Percentiles rank a stretch among this genome's conserved stretches.
Evolutionary conservation across 2,797 vertebrate species (phyloP).

Genomic region (Potorous gilbertii): DNA sequence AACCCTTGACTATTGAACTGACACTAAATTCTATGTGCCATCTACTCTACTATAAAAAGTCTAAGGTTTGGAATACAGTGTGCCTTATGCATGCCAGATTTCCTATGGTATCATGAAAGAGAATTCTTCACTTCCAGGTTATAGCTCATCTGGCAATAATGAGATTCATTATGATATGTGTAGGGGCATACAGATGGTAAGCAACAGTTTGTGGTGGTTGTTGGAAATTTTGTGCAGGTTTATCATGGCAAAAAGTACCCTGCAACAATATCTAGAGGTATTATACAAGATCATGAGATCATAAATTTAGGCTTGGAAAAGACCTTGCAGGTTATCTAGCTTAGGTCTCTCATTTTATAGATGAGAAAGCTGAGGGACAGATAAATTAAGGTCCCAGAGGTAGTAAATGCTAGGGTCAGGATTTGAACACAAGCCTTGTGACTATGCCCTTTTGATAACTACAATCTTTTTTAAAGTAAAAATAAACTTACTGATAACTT

Average conservation of each 20-base stretch:
- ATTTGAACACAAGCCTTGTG: not conserved
- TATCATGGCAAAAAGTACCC: not conserved
- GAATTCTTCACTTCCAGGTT: slow-evolving; percentile 66
- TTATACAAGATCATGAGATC: not conserved
- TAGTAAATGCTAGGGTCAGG: not conserved
- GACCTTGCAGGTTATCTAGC: not conserved
- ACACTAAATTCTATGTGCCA: not conserved
- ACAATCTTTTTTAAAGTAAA: not conserved
- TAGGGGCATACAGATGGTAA: slow-evolving; percentile 82
- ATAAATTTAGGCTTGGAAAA: not conserved
- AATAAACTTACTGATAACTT: not conserved
- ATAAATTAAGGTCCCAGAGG: not conserved
- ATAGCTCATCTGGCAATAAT: slow-evolving; percentile 67
- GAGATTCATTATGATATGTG: slow-evolving; percentile 49
- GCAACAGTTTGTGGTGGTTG: slow-evolving; percentile 56
- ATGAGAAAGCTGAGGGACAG: not conserved
- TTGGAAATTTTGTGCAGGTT: not conserved
- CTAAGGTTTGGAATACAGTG: not conserved
- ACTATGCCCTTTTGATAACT: not conserved
- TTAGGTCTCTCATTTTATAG: not conserved
- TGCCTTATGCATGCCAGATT: slow-evolving; percentile 80
- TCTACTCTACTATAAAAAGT: not conserved
- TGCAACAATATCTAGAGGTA: not conserved
- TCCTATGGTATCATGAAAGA: slow-evolving; percentile 77
- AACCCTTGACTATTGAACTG: not conserved